Base-by-base conservation (phyloP, 2,888 invertebrate genomes). In the Alloscopus bannaensis region DNA sequence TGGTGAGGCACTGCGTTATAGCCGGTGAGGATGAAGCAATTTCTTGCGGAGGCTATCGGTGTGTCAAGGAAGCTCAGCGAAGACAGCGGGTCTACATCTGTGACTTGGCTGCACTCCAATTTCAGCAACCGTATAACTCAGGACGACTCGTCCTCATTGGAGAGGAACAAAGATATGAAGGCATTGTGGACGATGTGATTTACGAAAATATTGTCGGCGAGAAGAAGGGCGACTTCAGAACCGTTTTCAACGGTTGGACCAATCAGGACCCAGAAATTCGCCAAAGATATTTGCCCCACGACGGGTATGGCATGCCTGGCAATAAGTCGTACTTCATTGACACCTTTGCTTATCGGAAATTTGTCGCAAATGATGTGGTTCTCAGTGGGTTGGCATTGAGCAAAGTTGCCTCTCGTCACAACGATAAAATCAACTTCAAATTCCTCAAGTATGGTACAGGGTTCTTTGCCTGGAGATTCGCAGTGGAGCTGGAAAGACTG, bases 401-500 rank as follows among this genome's bases (percentile, higher is more conserved):
- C 28, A 60, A 73, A 55, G 24, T 70, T 13, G 79, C 79, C 0
- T 11, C 36, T 3, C 47, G 52, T 45, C 24, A 65, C 13, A 70
- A 36, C 0, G 75, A 83, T 16, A 55, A 72, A 31, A n/a, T 83
- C 13, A 50, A 69, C 26, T 83, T 83, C 52, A 83, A 83, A 42
- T 83, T 83, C 40, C 57, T 83, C 16, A 83, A 83, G 22, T 83
- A 83, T 62, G 83, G 83, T 18, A 78, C 81, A 3, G 83, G 83
- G 18, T 83, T 79, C 26, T 83, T 83, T 71, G 83, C 81, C 8
- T 60, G 80, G 60, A 69, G 45, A 24, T 80, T 81, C 65, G 65
- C 45, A 31, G 13, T 18, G 1, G 55, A 36, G 4, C 40, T 80
- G 4, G 62, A 77, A 4, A 47, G 18, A 11, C 29, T 76, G 42